Conservation (phyloP, 2,888 invertebrate species). For the Cantharis flavilabris region DNA sequence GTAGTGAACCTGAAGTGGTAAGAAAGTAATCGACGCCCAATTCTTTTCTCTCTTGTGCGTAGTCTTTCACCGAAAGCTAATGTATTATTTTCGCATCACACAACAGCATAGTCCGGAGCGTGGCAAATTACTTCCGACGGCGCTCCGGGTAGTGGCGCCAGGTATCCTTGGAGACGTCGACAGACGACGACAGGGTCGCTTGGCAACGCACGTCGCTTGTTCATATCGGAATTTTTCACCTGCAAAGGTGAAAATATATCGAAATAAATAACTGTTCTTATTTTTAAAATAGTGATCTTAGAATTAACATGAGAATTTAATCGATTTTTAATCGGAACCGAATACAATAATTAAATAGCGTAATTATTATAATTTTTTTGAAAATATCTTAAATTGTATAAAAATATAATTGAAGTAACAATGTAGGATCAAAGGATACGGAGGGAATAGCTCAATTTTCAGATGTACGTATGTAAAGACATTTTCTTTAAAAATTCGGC, state of each 20-base stretch:
- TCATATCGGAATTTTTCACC: slow-evolving; percentile 42
- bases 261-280: neutral
- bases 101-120: slow-evolving; percentile 48
- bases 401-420: neutral
- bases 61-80: slow-evolving; percentile 48
- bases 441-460: neutral
- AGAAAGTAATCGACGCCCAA: slow-evolving; percentile 24
- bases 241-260: slow-evolving; percentile 36
- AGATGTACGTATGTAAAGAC: neutral
- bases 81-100: slow-evolving; percentile 51
- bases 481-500: neutral
- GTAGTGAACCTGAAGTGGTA: slow-evolving; percentile 14
- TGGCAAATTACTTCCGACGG: slow-evolving; percentile 63
- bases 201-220: slow-evolving; percentile 59
- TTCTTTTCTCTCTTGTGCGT: slow-evolving; percentile 34
- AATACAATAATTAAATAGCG: neutral
- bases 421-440: neutral
- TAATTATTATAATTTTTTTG: neutral
- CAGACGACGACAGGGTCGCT: slow-evolving; percentile 56
- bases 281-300: neutral
- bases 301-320: neutral
- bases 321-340: neutral
- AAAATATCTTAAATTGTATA: neutral
- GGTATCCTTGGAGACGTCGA: slow-evolving; percentile 61
- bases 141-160: slow-evolving; percentile 62